phyloP scores from a whole-genome alignment of 2,113 vertebrate species.

The Lophura nycthemera region DNA sequence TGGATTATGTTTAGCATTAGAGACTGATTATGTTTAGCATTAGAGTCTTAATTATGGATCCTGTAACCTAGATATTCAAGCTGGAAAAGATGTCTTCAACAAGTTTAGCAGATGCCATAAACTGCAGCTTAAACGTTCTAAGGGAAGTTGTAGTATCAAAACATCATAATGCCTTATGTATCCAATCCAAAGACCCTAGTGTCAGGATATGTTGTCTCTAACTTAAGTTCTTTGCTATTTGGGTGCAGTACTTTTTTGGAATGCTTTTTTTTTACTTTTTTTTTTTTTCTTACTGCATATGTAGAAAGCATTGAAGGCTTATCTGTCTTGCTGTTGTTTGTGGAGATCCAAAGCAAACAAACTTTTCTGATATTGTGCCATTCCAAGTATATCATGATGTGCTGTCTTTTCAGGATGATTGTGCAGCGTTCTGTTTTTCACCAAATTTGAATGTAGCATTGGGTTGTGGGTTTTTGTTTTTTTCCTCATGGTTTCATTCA shows the following conservation, averaged over 20 bases:
- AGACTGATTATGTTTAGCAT: not conserved
- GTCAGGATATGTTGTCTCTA: not conserved
- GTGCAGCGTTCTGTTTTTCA: not conserved
- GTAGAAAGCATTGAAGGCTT: not conserved
- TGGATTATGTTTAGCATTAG: not conserved
- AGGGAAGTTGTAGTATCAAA: not conserved
- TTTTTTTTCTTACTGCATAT: too few relatives aligned
- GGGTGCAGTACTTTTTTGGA: too few relatives aligned
- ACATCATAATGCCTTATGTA: not conserved
- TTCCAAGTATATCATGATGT: not conserved
- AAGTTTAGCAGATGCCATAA: not conserved
- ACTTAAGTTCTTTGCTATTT: not conserved
- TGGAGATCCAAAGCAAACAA: not conserved
- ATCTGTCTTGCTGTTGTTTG: not conserved
- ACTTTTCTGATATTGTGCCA: not conserved
- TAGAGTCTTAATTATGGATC: not conserved
- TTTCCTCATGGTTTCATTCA: not conserved
- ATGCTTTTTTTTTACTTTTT: too few relatives aligned
- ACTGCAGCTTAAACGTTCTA: not conserved
- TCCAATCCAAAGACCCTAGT: not conserved
- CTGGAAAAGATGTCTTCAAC: not conserved
- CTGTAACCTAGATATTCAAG: not conserved
- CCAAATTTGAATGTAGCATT: not conserved
- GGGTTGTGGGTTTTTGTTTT: not conserved
- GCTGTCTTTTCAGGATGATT: not conserved